These are phyloP conservation scores for Bombus confusus DNA, from an alignment of 1,140 invertebrate species.

Conservation along the genomic window DNA sequence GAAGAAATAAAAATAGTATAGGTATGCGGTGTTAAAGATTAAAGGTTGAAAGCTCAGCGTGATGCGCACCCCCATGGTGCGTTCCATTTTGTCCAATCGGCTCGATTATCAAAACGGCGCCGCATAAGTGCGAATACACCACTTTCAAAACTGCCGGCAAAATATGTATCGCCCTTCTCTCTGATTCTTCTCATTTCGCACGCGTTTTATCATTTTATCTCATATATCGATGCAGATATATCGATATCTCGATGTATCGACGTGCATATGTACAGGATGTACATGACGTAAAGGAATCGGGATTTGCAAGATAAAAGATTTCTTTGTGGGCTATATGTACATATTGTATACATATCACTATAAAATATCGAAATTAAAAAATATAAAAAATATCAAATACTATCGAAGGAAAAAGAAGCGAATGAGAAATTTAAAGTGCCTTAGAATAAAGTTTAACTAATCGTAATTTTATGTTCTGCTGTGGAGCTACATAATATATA, in stretches of 20 bases:
- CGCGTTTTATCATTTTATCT: neutral
- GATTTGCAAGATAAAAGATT: neutral
- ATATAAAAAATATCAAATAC: neutral
- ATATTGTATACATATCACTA: neutral
- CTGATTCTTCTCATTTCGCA: neutral
- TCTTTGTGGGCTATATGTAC: neutral
- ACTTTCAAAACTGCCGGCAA: constrained; percentile 16
- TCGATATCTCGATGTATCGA: too few relatives aligned
- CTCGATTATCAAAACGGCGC: constrained; percentile 31
- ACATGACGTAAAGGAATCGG: neutral
- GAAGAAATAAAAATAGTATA: neutral
- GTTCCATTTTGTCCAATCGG: constrained; percentile 13
- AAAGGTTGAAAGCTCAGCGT: constrained; percentile 54
- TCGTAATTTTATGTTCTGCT: neutral
- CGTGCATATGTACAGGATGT: neutral
- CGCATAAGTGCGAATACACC: constrained; percentile 28
- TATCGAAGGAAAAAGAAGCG: neutral
- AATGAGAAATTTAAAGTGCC: neutral
- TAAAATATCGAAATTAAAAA: neutral
- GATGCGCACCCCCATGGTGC: constrained; percentile 24
- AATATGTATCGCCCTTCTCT: constrained; percentile 5
- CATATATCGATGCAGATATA: neutral
- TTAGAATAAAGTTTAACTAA: neutral
- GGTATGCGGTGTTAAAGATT: constrained; percentile 19
- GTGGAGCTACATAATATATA: neutral